Base-by-base conservation (phyloP, 2,888 invertebrate genomes). In the Eupithecia vulgata region DNA sequence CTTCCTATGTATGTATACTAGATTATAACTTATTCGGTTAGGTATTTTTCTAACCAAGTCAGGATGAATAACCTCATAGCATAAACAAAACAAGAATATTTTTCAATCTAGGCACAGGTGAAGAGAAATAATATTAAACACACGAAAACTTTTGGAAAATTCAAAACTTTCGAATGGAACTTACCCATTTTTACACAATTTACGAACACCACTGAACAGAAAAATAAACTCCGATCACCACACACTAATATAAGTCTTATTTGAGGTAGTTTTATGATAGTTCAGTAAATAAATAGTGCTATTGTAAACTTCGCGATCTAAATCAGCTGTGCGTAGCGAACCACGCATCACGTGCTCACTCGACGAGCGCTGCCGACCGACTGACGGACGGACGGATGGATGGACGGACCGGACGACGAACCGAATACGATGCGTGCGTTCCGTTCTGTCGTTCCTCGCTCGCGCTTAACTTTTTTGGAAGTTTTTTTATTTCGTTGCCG, bases 291-390 rank as follows among this genome's bases (percentile, higher is more conserved):
- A 82, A n/a, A 64, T 80, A 76, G 74, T 74, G 79, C 78, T 82
- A 79, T 82, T 80, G 81, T 75, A 81, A 80, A 84, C 86, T 81
- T 89, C 92, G 92, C 91, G 91, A 90, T 81, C 82, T 85, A 83
- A 85, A 88, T 87, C 88, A 87, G 90, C 88, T 89, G 90, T 84
- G 85, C 72, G 80, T 70, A 80, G 80, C 77, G 78, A 79, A 48
- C 67, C 40, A 74, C 81, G 81, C 81, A 80, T 84, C 87, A 84
- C 90, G 75, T 80, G 78, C 87, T 82, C 75, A 83, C 80, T 81
- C 65, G 68, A 67, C 82, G 83, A 87, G 82, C 82, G 89, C 87
- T 87, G 84, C 84, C 83, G 83, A 86, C 89, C 86, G 89, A 94
- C 93, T 94, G 91, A 88, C 81, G 21, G 25, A 8, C 48, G 48